Conservation (phyloP, 1,140 invertebrate species). For the Homarus americanus region DNA sequence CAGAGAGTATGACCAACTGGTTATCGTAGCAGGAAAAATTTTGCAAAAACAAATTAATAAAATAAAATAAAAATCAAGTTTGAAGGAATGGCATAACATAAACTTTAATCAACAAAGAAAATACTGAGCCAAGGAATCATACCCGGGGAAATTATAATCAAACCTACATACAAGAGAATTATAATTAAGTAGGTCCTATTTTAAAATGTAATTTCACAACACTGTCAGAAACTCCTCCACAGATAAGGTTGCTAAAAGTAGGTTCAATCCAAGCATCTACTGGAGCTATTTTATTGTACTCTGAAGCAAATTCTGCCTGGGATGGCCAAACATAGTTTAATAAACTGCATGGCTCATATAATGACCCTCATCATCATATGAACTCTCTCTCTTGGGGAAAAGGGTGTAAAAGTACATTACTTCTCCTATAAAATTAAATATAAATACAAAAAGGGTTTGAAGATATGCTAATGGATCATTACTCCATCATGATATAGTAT, state of each 20-base stretch:
- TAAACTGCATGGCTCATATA: neutral
- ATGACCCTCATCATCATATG: neutral
- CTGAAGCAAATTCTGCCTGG: neutral
- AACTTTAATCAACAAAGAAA: too few species aligned
- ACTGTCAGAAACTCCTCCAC: neutral
- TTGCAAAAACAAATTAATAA: too few species aligned
- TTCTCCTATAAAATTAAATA: constrained; percentile 8
- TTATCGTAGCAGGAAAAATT: too few species aligned
- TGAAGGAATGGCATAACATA: too few species aligned
- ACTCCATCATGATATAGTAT: neutral
- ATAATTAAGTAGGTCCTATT: neutral
- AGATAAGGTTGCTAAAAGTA: neutral
- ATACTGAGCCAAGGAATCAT: too few species aligned
- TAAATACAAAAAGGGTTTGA: neutral
- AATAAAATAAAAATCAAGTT: too few species aligned
- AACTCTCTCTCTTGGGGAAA: neutral
- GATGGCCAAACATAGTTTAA: too few species aligned
- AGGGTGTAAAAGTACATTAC: neutral
- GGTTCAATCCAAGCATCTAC: neutral
- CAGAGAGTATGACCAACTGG: too few species aligned
- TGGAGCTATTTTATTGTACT: neutral
- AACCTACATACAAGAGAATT: neutral
- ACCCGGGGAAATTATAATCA: neutral
- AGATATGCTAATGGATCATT: constrained; percentile 1
- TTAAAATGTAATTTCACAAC: neutral